Base-by-base conservation (phyloP, 2,888 invertebrate genomes). In the Volucella inflata region DNA sequence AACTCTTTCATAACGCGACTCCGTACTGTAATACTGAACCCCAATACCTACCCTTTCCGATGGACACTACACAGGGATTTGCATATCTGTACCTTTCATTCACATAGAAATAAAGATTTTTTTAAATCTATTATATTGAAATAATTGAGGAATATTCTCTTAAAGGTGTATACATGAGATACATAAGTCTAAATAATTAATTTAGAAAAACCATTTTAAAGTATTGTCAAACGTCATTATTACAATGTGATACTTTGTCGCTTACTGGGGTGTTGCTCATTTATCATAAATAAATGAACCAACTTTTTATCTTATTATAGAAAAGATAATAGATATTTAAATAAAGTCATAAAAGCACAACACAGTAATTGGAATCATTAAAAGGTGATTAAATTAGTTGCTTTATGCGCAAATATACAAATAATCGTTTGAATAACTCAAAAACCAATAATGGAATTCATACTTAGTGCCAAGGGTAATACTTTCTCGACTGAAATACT, bases 401-500 rank as follows among this genome's bases (percentile, higher is more conserved):
- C 17, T 59, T 44, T 30, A 42, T 36, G 55, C 44, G 36, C 46
- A 48, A 38, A 38, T 44, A 48, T 30, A 30, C 30, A 57, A 46
- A 57, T 14, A 57, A 40, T 2, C 38, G 21, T 42, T 14, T 30
- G 11, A 36, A 59, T 59, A 12, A 17, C 42, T 42, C 12, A 42
- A 59, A n/a, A 59, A 12, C 17, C 9, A 44, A 16, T 46, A n/a
- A 55, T 46, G 12, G 16, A 55, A 44, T 57, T 57, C 21, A 57
- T 12, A n/a, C n/a, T 9, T 12, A 57, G 1, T 57, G 48, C 30
- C 70, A 70, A 57, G 57, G 70, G 46, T 38, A 48, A n/a, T 36
- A 21, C 57, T 70, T 70, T 68, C 53, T 65, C 12, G 9, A 42
- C n/a, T 42, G 1, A 55, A 44, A 68, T 64, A 53, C 65, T 36